These are phyloP conservation scores for Rhinolophus sinicus DNA, from an alignment of 2,113 vertebrate species.

Conservation along the genomic window DNA sequence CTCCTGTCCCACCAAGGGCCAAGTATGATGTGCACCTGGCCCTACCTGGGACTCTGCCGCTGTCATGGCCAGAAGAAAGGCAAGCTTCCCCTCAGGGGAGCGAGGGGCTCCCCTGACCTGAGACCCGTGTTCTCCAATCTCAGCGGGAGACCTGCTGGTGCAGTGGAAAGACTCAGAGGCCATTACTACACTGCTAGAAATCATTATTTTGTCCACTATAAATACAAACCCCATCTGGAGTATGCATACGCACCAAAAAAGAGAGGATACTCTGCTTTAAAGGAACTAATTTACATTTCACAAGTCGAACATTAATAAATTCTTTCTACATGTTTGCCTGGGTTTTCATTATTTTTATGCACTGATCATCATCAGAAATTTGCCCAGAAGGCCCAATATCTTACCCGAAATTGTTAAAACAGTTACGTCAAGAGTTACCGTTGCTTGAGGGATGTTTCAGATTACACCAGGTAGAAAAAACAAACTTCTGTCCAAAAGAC, in stretches of 20 bases:
- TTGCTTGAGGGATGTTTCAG: background rate
- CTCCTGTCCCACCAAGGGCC: background rate
- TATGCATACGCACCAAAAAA: background rate
- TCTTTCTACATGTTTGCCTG: background rate
- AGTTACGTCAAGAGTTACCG: background rate
- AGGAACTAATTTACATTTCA: background rate
- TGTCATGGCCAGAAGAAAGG: background rate
- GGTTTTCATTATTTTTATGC: background rate
- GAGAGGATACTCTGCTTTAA: background rate
- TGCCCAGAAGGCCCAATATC: background rate
- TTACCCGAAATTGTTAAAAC: background rate
- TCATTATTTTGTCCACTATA: background rate
- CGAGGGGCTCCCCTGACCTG: background rate
- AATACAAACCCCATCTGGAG: slow-evolving; percentile 2
- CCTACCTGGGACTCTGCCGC: background rate
- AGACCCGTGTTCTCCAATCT: background rate
- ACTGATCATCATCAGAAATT: background rate
- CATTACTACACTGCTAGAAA: background rate
- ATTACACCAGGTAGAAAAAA: background rate
- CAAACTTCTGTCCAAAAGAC: background rate
- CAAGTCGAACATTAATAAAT: background rate
- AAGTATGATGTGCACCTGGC: background rate
- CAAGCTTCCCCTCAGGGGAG: background rate
- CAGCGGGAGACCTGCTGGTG: background rate
- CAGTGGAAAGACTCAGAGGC: background rate